phyloP scores from a whole-genome alignment of 2,113 vertebrate species.

The Hyperopisus bebe region DNA sequence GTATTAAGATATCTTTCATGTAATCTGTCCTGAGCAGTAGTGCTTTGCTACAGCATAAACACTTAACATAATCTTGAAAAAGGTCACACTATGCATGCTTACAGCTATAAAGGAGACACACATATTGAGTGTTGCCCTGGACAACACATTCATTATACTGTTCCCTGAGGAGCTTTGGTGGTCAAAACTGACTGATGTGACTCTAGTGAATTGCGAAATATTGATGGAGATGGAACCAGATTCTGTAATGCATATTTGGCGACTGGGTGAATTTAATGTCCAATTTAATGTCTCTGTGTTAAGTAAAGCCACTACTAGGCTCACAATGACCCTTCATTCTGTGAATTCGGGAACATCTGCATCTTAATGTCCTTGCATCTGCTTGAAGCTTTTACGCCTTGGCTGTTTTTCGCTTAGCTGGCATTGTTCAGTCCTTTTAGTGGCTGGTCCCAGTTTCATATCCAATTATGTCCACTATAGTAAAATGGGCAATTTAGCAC shows the following conservation, averaged over 20 bases:
- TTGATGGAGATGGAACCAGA: neutral
- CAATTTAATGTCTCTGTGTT: neutral
- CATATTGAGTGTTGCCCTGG: neutral
- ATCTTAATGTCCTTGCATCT: neutral
- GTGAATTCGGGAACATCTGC: neutral
- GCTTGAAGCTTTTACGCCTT: neutral
- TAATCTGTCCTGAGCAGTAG: neutral
- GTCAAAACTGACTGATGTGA: constrained; percentile 2
- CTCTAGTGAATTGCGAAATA: neutral
- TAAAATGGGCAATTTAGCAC: constrained; percentile 6
- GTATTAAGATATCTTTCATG: neutral
- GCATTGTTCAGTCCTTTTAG: neutral
- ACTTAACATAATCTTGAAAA: neutral
- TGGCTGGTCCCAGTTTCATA: constrained; percentile 10
- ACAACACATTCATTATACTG: constrained; percentile 12
- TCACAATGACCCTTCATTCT: neutral
- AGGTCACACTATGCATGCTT: neutral
- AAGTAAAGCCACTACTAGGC: neutral
- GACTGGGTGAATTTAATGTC: neutral
- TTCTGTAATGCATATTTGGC: neutral
- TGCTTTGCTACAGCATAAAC: neutral
- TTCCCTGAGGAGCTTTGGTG: neutral
- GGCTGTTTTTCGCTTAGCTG: neutral
- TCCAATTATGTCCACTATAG: constrained; percentile 18
- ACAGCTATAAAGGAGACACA: neutral